A percentile compares a stretch with the other conserved stretches of the same genome.
phyloP scores from a whole-genome alignment of 1,140 invertebrate species.

The Calliopsis andreniformis region DNA sequence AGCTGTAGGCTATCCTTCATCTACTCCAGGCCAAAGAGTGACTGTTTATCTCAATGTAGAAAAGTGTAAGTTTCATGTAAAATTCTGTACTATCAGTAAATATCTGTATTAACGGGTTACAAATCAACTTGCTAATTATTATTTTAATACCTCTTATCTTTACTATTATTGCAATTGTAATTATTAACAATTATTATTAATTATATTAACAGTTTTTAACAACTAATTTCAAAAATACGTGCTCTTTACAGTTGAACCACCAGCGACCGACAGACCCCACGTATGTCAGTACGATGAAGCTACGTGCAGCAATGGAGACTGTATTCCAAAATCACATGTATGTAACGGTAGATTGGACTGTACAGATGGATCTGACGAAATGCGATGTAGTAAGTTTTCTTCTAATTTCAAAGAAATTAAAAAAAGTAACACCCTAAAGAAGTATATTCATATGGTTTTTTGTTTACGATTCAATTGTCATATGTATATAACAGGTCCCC shows the following conservation, averaged over 20 bases:
- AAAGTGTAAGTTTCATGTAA: slow-evolving; percentile 84
- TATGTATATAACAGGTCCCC: slow-evolving; percentile 73
- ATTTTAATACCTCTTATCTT: too few relatives aligned
- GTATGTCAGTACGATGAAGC: slow-evolving; percentile 90
- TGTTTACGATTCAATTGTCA: too few relatives aligned
- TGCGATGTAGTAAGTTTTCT: slow-evolving; percentile 88
- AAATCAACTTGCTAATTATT: too few relatives aligned
- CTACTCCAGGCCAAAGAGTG: slow-evolving; percentile 82
- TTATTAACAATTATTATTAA: too few relatives aligned
- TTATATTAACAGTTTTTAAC: too few relatives aligned
- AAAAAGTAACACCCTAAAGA: too few relatives aligned
- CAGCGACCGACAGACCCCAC: slow-evolving; percentile 78
- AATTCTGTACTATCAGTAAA: too few relatives aligned
- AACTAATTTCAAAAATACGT: not conserved
- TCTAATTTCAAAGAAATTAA: too few relatives aligned
- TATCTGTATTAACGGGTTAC: too few relatives aligned
- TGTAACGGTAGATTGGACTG: slow-evolving; percentile 93
- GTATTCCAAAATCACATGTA: slow-evolving; percentile 90
- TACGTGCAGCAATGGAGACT: slow-evolving; percentile 95
- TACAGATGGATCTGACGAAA: slow-evolving; percentile 93
- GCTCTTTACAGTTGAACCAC: slow-evolving; percentile 76
- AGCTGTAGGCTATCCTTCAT: slow-evolving; percentile 85
- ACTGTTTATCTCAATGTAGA: slow-evolving; percentile 87
- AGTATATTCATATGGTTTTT: too few relatives aligned
- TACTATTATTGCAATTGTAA: too few relatives aligned